Evolutionary conservation across 2,797 vertebrate species (phyloP), one percentile per base, ranked within the genome.

Genomic region (Chrysocyon brachyurus): DNA sequence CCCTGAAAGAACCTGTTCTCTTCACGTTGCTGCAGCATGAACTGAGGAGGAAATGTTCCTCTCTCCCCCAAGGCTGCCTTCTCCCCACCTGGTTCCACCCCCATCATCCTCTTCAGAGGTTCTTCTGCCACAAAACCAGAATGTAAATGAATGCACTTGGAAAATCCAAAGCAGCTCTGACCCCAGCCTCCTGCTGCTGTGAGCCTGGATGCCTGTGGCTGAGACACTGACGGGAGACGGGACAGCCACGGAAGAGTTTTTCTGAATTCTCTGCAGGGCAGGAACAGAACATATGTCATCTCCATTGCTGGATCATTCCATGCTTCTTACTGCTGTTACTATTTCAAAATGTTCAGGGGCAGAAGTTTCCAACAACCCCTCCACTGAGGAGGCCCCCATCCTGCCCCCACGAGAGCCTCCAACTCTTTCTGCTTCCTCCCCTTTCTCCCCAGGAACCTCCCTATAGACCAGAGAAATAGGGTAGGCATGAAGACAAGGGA

Each of bases 261-360:
- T 94, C 91, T 90, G 33, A 73, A 40, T 72, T 87, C 90, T 90
- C 94, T 75, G 66, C 87, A 10, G 36, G 26, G 28, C 22, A 5
- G 64, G 73, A 36, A 66, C 84, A 83, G 75, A 90, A 81, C 78
- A 88, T 56, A 91, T 49, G 89, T 72, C 52, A 77, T 89, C 40
- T 81, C 73, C 64, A 52, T 77, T 33, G 73, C 87, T 72, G 63
- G 75, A 33, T 54, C 82, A 78, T 81, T 59, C 61, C 81, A 68
- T 11, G 40, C 7, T 6, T 88, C 56, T 89, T 78, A 40, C 49
- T 86, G 68, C 64, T 93, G 19, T 63, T 88, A 22, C 82, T 83
- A 83, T 90, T 95, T 83, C 83, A 92, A 54, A 86, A 88, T 85
- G 70, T 92, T 87, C 73, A 33, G 40, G 40, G 56, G 66, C 46